Evolutionary conservation across 23 tunicate species (phyloP), one percentile per base, ranked within the genome.

Genomic region (Halocynthia roretzi): DNA sequence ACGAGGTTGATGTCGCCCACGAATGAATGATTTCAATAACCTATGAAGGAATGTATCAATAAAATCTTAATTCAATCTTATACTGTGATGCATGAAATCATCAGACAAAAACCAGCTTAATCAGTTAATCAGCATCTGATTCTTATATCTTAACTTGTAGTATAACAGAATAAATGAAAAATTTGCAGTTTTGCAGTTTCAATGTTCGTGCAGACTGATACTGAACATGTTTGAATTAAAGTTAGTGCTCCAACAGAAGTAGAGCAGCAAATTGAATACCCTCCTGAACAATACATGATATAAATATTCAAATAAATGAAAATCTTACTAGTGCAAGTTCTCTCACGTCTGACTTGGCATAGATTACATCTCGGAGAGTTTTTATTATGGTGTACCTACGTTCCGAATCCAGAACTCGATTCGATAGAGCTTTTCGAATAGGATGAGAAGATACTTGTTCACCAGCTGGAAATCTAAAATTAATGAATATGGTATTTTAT

Each of bases 11-110:
- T 15, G 9, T 8, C 10, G 70, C 22, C 70, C 70, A 65, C 10
- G 70, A 65, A 65, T 65, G 70, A 40, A 65, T 10, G 19, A 65
- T 65, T 15, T 65, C 70, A 15, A 65, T 15, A 10, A 65, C 70
- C 70, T 65, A 48, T 5, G 31, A 5, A 65, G 10, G 31, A 58
- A 58, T 58, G 63, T 58, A 58, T 14, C 15, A 58, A 4, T 58
- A n/a, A 58, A 56, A 56, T 56, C 10, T n/a, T n/a, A n/a, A n/a
- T n/a, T n/a, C n/a, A n/a, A n/a, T n/a, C n/a, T n/a, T n/a, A n/a
- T n/a, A n/a, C n/a, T n/a, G n/a, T n/a, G n/a, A n/a, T n/a, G n/a
- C n/a, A n/a, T n/a, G n/a, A n/a, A n/a, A n/a, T n/a, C n/a, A n/a
- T n/a, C n/a, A n/a, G n/a, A n/a, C n/a, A n/a, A n/a, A n/a, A n/a